phyloP scores from a whole-genome alignment of 2,888 invertebrate species.

The Melipona beecheii region DNA sequence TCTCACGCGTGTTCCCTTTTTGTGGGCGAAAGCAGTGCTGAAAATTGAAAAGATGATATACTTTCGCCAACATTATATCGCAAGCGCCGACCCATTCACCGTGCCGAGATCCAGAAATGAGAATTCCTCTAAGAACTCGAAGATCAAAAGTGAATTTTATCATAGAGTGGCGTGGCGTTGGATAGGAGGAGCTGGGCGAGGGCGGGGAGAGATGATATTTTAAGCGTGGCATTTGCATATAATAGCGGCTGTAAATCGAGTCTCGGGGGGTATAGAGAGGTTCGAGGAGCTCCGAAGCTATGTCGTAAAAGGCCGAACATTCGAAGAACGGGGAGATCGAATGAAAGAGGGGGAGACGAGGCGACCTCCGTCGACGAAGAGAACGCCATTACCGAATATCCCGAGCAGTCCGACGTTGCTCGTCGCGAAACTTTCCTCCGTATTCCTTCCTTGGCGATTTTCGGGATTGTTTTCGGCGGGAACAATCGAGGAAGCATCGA shows the following conservation, averaged over 20 bases:
- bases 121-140: not conserved
- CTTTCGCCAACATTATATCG: not conserved
- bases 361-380: constrained; percentile 20
- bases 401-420: constrained; percentile 9
- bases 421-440: constrained; percentile 41
- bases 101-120: not conserved
- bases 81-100: not conserved
- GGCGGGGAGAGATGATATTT: not conserved
- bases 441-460: constrained; percentile 32
- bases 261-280: not conserved
- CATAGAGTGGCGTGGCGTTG: not conserved
- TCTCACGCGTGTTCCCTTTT: no score
- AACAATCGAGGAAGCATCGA: constrained; percentile 55
- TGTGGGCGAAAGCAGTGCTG: no score
- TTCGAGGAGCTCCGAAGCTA: constrained; percentile 9
- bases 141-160: constrained; percentile 20
- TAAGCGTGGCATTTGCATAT: constrained; percentile 26
- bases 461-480: constrained; percentile 52
- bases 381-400: constrained; percentile 31
- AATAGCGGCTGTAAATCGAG: constrained; percentile 32
- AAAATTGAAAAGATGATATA: no score
- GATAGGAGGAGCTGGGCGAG: no score
- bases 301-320: constrained; percentile 32
- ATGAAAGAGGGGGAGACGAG: not conserved
- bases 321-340: constrained; percentile 23